Evolutionary conservation across 2,888 invertebrate species (phyloP).

Genomic region (Drosophila hamatofila): DNA sequence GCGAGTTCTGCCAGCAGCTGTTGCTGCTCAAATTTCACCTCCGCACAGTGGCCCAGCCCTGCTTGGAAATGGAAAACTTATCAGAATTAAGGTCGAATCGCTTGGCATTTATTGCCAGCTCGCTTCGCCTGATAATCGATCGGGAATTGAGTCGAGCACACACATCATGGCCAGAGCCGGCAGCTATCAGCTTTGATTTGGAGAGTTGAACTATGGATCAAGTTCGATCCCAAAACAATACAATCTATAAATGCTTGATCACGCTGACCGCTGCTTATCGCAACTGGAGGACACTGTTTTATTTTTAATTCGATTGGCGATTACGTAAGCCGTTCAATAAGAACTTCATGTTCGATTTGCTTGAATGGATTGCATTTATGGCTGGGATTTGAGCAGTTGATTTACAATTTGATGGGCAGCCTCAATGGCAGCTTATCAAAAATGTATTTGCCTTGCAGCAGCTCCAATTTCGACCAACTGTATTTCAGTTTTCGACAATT

Average conservation of each 20-base stretch:
- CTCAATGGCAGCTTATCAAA: neutral
- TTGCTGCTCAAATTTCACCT: conserved; percentile 47
- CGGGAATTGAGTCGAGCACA: neutral
- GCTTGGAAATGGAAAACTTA: conserved; percentile 8
- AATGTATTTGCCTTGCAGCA: too few relatives aligned
- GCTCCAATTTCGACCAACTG: neutral
- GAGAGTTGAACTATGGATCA: conserved; percentile 11
- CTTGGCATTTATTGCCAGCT: neutral
- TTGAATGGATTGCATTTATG: neutral
- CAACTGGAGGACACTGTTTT: neutral
- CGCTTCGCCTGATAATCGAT: conserved; percentile 11
- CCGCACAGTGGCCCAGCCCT: conserved; percentile 39
- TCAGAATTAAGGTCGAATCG: neutral
- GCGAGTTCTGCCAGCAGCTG: conserved; percentile 55
- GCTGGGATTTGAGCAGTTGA: neutral
- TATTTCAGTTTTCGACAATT: conserved; percentile 27
- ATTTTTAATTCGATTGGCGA: neutral
- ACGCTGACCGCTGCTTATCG: conserved; percentile 23
- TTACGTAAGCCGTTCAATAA: neutral
- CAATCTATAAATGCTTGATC: neutral
- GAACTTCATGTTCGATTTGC: neutral
- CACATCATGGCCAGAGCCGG: conserved; percentile 1
- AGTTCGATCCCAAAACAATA: conserved; percentile 13
- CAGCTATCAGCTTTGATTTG: conserved; percentile 25
- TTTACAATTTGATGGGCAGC: too few relatives aligned